A percentile compares a stretch with the other conserved stretches of the same genome.
phyloP scores from a whole-genome alignment of 2,888 invertebrate species.

The Eretmocerus hayati region DNA sequence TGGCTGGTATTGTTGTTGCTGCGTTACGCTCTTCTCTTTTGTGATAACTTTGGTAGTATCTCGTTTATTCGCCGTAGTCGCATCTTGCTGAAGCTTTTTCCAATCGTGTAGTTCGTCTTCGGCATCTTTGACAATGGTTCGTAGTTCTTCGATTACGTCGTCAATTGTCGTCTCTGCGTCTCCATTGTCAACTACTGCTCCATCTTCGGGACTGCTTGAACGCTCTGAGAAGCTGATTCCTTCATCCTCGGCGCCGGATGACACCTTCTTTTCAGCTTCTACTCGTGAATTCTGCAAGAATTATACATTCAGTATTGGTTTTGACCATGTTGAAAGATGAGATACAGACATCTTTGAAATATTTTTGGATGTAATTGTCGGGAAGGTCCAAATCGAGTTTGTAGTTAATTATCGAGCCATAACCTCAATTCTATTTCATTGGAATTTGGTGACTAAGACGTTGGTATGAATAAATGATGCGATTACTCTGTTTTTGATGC shows the following conservation, averaged over 20 bases:
- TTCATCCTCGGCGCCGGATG: constrained; percentile 78
- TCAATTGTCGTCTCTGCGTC: constrained; percentile 79
- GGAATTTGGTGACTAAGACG: too few species aligned
- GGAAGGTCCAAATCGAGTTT: too few species aligned
- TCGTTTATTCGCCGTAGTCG: constrained; percentile 10
- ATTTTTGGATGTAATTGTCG: too few species aligned
- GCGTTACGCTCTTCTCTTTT: background rate
- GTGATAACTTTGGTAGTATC: constrained; percentile 24
- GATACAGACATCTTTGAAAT: too few species aligned
- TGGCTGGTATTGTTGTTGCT: background rate
- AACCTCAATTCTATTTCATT: too few species aligned
- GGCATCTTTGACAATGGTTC: constrained; percentile 78
- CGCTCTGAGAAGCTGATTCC: constrained; percentile 80
- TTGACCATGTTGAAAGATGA: too few species aligned
- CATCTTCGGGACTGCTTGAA: constrained; percentile 66
- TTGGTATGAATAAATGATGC: too few species aligned
- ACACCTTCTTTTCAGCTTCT: constrained; percentile 37
- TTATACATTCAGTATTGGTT: background rate
- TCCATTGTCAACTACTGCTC: constrained; percentile 50
- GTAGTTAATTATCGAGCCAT: too few species aligned
- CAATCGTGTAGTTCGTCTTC: constrained; percentile 54
- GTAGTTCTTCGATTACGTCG: constrained; percentile 77
- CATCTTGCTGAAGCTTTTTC: constrained; percentile 33
- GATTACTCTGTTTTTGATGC: too few species aligned
- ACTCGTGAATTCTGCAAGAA: constrained; percentile 5